phyloP scores from a whole-genome alignment of 2,797 vertebrate genomes.

The Perodicticus potto region DNA sequence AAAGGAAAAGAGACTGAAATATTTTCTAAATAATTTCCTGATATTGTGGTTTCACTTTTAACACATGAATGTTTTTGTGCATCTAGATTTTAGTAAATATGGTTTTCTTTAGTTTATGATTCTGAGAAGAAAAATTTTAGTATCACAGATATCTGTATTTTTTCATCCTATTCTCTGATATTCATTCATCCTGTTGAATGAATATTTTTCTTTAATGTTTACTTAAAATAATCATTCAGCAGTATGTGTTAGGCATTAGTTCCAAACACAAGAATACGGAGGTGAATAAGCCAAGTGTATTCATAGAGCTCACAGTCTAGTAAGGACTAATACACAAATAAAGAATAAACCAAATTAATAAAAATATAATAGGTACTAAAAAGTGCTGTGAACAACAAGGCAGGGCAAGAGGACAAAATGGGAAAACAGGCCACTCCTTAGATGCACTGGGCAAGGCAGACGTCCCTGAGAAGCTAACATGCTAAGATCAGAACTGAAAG shows the following conservation, averaged over 20 bases:
- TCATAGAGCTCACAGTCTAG: background rate
- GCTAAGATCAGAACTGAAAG: background rate
- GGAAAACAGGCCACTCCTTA: background rate
- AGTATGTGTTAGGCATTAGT: background rate
- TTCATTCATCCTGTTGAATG: background rate
- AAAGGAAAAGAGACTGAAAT: conserved; percentile 24
- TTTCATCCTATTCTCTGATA: background rate
- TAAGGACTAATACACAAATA: background rate
- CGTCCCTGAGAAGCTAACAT: background rate
- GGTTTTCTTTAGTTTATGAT: background rate
- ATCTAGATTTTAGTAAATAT: conserved; percentile 20
- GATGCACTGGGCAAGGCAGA: background rate
- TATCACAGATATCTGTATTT: background rate
- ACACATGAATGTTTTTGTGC: background rate
- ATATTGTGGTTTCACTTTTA: background rate
- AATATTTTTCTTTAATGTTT: conserved; percentile 6
- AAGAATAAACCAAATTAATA: background rate
- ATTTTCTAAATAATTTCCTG: conserved; percentile 36
- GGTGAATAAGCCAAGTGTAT: background rate
- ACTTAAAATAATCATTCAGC: conserved; percentile 5
- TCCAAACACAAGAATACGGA: background rate
- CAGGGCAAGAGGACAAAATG: background rate
- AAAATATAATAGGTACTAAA: background rate
- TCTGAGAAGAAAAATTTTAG: conserved; percentile 8
- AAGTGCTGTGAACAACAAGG: background rate